Conservation (phyloP, 2,113 vertebrate species). For the Xiphophorus hellerii region DNA sequence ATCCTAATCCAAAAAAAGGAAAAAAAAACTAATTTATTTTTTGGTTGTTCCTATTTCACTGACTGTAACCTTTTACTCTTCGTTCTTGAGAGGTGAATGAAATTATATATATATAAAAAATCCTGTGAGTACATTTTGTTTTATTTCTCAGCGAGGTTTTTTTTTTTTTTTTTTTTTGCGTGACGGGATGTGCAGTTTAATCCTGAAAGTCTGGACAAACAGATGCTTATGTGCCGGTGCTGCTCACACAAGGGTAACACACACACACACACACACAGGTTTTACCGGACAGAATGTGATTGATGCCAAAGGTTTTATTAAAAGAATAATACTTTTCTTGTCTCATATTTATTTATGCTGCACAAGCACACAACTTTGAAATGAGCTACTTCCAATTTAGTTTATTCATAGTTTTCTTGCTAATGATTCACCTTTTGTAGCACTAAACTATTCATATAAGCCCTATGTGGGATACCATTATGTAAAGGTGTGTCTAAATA, state of each 20-base stretch:
- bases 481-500: no score
- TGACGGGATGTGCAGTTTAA: conserved; percentile 26
- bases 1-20: background rate
- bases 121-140: background rate
- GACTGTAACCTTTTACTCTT: conserved; percentile 39
- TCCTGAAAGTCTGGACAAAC: conserved; percentile 30
- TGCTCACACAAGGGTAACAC: conserved; percentile 27
- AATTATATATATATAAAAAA: conserved; percentile 33
- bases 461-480: no score
- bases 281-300: conserved; percentile 71
- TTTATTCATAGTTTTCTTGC: no score
- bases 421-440: no score
- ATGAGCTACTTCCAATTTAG: no score
- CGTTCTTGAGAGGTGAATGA: conserved; percentile 25
- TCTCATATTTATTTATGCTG: conserved; percentile 5
- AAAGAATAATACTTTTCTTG: conserved; percentile 62
- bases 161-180: conserved; percentile 18
- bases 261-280: conserved; percentile 22
- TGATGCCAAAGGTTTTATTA: conserved; percentile 82
- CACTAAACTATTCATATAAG: no score
- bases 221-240: conserved; percentile 28
- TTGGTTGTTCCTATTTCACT: conserved; percentile 57
- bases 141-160: background rate
- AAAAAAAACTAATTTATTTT: conserved; percentile 15
- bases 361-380: no score